Conservation (phyloP, 1,140 invertebrate species). For the Thaumatotibia leucotreta region DNA sequence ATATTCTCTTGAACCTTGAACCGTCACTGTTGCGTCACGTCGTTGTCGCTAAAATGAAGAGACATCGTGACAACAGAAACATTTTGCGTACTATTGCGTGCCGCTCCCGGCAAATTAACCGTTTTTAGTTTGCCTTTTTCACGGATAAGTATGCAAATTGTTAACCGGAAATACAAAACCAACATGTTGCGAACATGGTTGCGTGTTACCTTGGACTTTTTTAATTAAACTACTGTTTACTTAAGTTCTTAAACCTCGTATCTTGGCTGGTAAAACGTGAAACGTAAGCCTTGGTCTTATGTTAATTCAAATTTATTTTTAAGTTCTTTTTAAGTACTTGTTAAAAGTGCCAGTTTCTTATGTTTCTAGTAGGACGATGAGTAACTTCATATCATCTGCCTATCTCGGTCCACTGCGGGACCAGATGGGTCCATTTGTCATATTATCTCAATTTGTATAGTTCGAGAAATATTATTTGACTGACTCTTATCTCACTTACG, state of each 20-base stretch:
- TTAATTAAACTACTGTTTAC: neutral
- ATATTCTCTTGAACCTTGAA: too few species aligned
- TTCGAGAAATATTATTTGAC: too few species aligned
- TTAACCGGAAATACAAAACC: neutral
- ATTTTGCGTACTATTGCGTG: neutral
- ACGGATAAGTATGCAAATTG: neutral
- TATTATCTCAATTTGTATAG: too few species aligned
- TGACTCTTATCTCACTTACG: too few species aligned
- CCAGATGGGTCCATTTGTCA: too few species aligned
- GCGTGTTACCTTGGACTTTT: neutral
- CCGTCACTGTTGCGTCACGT: neutral
- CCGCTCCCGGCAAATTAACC: neutral
- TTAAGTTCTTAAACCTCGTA: neutral
- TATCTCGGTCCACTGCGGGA: too few species aligned
- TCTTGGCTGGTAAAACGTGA: neutral
- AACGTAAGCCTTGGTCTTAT: neutral
- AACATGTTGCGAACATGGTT: neutral
- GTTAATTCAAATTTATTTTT: neutral
- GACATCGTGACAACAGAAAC: neutral
- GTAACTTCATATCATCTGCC: too few species aligned
- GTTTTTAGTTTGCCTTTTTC: neutral
- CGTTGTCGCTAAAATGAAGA: neutral
- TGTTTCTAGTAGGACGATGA: too few species aligned
- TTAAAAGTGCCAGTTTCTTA: neutral
- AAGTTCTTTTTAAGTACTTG: neutral